Base-by-base conservation (phyloP, 2,797 vertebrate genomes). In the Pangasius macronema region DNA sequence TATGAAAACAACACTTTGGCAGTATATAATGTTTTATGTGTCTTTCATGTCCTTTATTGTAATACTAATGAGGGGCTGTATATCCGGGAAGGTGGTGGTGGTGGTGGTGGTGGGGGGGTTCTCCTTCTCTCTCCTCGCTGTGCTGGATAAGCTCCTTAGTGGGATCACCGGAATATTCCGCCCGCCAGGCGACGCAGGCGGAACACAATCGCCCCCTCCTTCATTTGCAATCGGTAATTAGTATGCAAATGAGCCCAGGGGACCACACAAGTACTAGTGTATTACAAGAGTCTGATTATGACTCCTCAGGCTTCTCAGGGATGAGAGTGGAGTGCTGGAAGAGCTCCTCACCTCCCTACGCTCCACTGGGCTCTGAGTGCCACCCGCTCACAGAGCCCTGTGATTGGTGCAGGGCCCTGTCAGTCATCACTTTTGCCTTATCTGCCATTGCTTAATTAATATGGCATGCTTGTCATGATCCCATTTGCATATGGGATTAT, bases 1-100 rank as follows among this genome's bases (percentile, higher is more conserved):
- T 97, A 98, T 97, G 96, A 99, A 99, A 99, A 97, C 97, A 99
- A 98, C 98, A 97, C 97, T 99, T 98, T 97, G 97, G 98, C 97
- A 99, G 98, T 99, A 99, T 99, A 99, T 99, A 99, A 99, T 98
- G 97, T 99, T 99, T 99, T 99, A 99, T 99, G 97, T 97, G 97
- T 97, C 97, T 98, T 97, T 97, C 97, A 97, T 97, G 97, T 97
- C 96, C 96, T 98, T 99, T 98, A 99, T 99, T 97, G 97, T 97
- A 97, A 97, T 97, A 97, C 97, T 99, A 97, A 97, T 97, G 96
- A 97, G 96, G 95, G 96, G 96, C 96, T 97, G 96, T 97, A 97
- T 97, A 97, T 97, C 96, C 96, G 95, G 94, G 96, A 95, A 94
- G 70, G 95, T n/a, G 96, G 95, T 39, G 55, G 3, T 3, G 51